Conservation (phyloP, 2,797 vertebrate genomes). For the Pangasius djambal region DNA sequence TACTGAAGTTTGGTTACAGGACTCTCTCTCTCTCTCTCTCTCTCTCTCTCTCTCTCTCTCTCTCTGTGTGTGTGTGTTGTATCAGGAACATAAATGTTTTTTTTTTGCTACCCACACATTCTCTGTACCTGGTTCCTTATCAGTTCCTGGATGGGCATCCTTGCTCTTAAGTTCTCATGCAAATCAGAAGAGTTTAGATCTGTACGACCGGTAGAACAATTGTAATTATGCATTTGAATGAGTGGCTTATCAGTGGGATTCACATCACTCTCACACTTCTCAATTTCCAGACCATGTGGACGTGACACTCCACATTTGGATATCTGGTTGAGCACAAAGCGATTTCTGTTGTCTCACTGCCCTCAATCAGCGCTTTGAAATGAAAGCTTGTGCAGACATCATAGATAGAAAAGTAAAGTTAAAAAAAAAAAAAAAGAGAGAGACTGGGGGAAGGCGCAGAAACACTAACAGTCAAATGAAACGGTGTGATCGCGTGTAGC, state of each 20-base stretch:
- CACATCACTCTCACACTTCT: conserved; percentile 29
- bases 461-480: conserved; percentile 74
- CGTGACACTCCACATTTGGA: conserved; percentile 44
- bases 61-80: neutral
- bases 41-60: no score
- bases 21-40: no score
- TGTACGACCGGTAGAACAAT: conserved; percentile 39
- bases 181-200: conserved; percentile 31
- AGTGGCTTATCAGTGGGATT: conserved; percentile 39
- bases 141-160: conserved; percentile 21
- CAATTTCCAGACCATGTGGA: conserved; percentile 36
- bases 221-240: conserved; percentile 18
- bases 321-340: conserved; percentile 72
- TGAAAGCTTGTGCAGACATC: conserved; percentile 67
- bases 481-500: conserved; percentile 71
- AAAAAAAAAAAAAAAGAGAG: conserved; percentile 48
- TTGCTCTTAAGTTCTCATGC: conserved; percentile 30
- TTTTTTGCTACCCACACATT: no score
- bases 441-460: neutral
- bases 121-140: neutral
- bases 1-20: neutral
- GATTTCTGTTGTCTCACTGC: conserved; percentile 62
- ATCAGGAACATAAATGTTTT: neutral
- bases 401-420: conserved; percentile 46
- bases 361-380: conserved; percentile 67